A percentile compares a stretch with the other conserved stretches of the same genome.
Evolutionary conservation across 2,113 vertebrate genomes (phyloP).

Genomic region (Actenoides hombroni): DNA sequence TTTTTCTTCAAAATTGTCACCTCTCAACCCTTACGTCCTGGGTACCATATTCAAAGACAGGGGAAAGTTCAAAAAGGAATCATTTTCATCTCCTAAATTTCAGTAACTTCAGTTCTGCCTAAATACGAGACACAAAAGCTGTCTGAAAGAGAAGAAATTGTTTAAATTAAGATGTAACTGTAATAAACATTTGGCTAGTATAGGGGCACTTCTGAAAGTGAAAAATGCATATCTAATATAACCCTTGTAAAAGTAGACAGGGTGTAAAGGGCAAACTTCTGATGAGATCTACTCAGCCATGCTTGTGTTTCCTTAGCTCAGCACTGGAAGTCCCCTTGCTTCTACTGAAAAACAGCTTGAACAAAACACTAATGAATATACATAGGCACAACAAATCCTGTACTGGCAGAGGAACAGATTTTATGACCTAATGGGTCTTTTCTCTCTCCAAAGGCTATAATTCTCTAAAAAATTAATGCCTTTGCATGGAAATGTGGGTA

Average conservation of each 20-base stretch:
- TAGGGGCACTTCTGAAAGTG: neutral
- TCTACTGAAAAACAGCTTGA: constrained; percentile 25
- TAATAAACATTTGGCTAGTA: neutral
- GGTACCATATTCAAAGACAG: neutral
- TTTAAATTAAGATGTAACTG: neutral
- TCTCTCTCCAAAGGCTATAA: constrained; percentile 19
- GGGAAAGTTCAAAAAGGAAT: neutral
- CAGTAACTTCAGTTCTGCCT: neutral
- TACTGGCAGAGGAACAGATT: constrained; percentile 44
- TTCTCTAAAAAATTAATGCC: neutral
- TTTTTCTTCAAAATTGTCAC: neutral
- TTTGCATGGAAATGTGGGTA: neutral
- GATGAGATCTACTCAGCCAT: neutral
- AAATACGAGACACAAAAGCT: neutral
- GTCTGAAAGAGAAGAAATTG: neutral
- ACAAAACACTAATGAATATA: constrained; percentile 64
- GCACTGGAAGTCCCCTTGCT: constrained; percentile 9
- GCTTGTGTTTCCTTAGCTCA: neutral
- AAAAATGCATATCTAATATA: neutral
- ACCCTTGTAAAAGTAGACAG: neutral
- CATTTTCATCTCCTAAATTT: neutral
- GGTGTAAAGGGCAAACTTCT: neutral
- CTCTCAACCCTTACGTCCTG: neutral
- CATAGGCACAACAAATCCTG: constrained; percentile 48
- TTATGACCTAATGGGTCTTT: constrained; percentile 64